Evolutionary conservation across 2,797 vertebrate genomes (phyloP), one percentile per base, ranked within the genome.

Genomic region (Onychomys leucogaster): DNA sequence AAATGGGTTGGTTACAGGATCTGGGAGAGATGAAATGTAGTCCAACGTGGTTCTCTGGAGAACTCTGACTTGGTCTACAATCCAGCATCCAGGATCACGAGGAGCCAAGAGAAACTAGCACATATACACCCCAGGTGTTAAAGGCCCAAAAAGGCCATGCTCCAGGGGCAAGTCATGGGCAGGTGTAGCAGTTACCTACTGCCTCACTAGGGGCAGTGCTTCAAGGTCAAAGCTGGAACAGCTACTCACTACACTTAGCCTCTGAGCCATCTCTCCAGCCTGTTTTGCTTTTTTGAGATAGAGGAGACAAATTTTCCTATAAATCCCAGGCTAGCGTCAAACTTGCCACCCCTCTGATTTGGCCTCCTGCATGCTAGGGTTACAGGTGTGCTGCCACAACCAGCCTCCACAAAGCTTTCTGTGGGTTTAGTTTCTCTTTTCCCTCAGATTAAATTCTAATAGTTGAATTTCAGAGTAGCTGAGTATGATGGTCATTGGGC

Each of bases 381-480:
- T n/a, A 52, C 0, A n/a, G 43, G 34, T 52, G 27, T 16, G 29
- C 83, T 34, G 52, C 23, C 63, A 17, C 63, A 69, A n/a, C 43
- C 10, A 84, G 21, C 41, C 17, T 4, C 11, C n/a, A 67, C 32
- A 89, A 65, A 32, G n/a, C 16, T 78, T 95, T 87, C 61, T 67
- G 21, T 61, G 61, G 65, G 69, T 4, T 93, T 89, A 29, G 10
- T 73, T 90, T 91, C 89, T 94, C 4, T 81, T 17, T 93, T 95
- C 32, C 76, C 9, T 89, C 12, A 59, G 23, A 23, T 43, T 77
- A 71, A 43, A 73, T 46, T 41, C 43, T 71, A 69, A 29, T 27
- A 75, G 41, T 84, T 73, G 57, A 55, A 57, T 81, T 84, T 61
- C 17, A 90, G 34, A 55, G 82, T 63, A 57, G 41, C 82, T 59